Evolutionary conservation across 2,888 invertebrate genomes (phyloP).

Genomic region (Cephus runcator): DNA sequence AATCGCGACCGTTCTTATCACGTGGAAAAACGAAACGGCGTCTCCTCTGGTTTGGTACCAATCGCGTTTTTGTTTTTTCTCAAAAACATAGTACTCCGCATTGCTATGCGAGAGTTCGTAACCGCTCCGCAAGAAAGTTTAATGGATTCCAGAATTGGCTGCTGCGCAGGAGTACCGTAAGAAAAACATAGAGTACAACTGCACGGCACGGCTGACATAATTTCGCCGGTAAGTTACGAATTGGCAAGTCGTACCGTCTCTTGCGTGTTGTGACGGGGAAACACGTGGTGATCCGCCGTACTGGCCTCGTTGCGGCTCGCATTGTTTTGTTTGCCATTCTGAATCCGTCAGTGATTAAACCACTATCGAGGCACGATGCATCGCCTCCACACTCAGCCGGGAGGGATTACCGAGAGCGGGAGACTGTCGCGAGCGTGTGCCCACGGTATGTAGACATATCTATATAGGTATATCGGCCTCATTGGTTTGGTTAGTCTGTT

Average conservation of each 20-base stretch:
- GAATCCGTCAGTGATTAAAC: constrained; percentile 13
- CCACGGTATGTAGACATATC: background rate
- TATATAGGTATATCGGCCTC: background rate
- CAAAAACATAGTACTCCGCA: background rate
- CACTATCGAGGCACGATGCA: constrained; percentile 2
- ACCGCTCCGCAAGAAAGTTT: background rate
- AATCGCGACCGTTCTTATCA: background rate
- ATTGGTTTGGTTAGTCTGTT: background rate
- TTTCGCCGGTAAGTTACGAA: background rate
- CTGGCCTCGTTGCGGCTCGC: constrained; percentile 11
- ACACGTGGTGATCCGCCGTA: background rate
- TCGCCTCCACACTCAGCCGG: background rate
- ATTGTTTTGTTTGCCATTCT: constrained; percentile 19
- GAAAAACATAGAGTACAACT: background rate
- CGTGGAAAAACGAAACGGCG: background rate
- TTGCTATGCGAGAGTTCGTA: background rate
- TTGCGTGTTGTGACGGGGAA: background rate
- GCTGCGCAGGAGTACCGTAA: background rate
- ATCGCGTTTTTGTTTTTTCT: background rate
- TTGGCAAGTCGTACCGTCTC: background rate
- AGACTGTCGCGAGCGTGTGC: background rate
- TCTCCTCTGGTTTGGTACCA: background rate
- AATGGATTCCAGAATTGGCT: background rate
- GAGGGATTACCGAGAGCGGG: background rate
- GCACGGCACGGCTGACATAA: background rate